phyloP scores from a whole-genome alignment of 2,888 invertebrate genomes.

The Tetranychus truncatus region DNA sequence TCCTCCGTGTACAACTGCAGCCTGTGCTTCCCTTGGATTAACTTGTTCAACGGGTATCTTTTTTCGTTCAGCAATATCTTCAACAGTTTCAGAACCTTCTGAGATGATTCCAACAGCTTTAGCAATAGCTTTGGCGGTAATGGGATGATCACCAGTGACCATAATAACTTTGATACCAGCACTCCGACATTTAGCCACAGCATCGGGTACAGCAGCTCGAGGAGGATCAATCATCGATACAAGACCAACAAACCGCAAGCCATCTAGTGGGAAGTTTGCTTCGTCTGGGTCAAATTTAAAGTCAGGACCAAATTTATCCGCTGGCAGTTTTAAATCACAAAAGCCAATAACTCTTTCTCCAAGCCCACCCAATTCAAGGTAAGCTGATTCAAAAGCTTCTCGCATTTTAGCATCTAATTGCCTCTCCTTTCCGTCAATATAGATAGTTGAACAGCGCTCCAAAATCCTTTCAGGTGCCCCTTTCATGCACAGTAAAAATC shows the following conservation, averaged over 20 bases:
- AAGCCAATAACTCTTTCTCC: conserved; percentile 74
- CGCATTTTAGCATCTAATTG: conserved; percentile 78
- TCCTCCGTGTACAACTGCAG: conserved; percentile 33
- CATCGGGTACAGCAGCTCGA: conserved; percentile 90
- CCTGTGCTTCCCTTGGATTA: conserved; percentile 32
- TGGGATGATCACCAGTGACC: conserved; percentile 85
- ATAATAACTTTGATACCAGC: conserved; percentile 88
- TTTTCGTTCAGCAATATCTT: conserved; percentile 76
- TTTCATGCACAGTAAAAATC: conserved; percentile 61
- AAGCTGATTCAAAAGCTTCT: conserved; percentile 83
- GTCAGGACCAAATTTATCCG: conserved; percentile 74
- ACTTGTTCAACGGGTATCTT: conserved; percentile 47
- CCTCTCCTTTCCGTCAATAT: conserved; percentile 79
- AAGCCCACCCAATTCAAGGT: conserved; percentile 68
- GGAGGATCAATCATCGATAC: conserved; percentile 99
- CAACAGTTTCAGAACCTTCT: conserved; percentile 66
- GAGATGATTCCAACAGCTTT: conserved; percentile 86
- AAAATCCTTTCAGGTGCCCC: conserved; percentile 61
- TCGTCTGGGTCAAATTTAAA: conserved; percentile 80
- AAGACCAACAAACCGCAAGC: conserved; percentile 78
- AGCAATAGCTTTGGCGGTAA: conserved; percentile 86
- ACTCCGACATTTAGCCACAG: conserved; percentile 87
- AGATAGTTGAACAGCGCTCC: conserved; percentile 49
- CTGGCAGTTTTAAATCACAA: conserved; percentile 77
- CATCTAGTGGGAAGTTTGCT: conserved; percentile 61